Conservation (phyloP, 2,797 vertebrate genomes). For the Falco naumanni region DNA sequence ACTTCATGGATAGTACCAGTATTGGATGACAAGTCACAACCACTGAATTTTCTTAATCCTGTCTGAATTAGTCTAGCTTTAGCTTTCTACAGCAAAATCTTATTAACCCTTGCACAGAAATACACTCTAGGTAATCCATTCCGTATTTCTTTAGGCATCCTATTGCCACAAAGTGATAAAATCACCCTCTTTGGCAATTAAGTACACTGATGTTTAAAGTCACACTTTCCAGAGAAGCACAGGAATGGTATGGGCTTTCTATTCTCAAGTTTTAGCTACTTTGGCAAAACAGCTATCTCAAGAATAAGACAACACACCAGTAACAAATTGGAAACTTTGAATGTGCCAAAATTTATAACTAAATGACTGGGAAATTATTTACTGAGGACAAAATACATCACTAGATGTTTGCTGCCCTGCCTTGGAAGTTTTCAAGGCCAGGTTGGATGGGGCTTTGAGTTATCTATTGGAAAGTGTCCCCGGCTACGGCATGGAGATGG, state of each 20-base stretch:
- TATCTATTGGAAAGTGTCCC: not conserved
- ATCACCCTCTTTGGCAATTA: not conserved
- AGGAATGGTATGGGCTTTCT: not conserved
- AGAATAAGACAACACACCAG: not conserved
- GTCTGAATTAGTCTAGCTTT: not conserved
- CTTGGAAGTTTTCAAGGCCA: not conserved
- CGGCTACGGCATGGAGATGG: accelerated
- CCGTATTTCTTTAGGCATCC: not conserved
- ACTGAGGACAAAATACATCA: not conserved
- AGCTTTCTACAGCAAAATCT: not conserved
- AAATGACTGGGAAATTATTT: not conserved
- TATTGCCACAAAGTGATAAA: not conserved
- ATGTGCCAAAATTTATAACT: not conserved
- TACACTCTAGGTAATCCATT: not conserved
- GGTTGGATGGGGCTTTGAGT: not conserved
- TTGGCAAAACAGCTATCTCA: not conserved
- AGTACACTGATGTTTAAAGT: not conserved
- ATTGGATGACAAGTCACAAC: not conserved
- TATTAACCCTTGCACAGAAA: not conserved
- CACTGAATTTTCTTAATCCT: not conserved
- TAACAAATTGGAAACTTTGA: not conserved
- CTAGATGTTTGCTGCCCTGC: not conserved
- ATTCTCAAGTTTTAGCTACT: not conserved
- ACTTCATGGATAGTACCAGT: not conserved
- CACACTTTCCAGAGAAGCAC: not conserved